Conservation (phyloP, 2,888 invertebrate species). For the Serrognathus titanus region DNA sequence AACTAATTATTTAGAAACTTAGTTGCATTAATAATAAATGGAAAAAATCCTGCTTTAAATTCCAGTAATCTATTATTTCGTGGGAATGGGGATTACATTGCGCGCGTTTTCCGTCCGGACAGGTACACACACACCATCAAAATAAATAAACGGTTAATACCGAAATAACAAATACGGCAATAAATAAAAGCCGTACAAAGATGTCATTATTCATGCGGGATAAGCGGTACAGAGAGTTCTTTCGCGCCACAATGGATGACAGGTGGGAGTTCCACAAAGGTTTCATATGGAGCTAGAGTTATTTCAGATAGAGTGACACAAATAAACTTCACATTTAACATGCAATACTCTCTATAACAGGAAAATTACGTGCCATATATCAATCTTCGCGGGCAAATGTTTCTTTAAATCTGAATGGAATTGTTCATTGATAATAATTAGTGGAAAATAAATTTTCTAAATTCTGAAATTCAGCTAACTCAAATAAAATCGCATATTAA, state of each 20-base stretch:
- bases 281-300: constrained; percentile 11
- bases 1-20: no score
- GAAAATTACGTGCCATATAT: constrained; percentile 12
- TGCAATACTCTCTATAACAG: constrained; percentile 12
- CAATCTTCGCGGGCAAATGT: background rate
- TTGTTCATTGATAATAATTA: no score
- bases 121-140: background rate
- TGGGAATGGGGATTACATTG: no score
- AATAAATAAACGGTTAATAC: background rate
- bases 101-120: no score
- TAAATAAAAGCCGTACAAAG: constrained; percentile 1
- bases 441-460: no score
- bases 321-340: constrained; percentile 17
- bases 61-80: no score
- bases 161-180: constrained; percentile 2
- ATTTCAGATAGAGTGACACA: constrained; percentile 18
- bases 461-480: no score
- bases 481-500: no score
- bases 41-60: no score
- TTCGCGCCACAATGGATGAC: constrained; percentile 16
- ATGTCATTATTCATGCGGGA: constrained; percentile 1
- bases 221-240: background rate
- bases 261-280: constrained; percentile 17
- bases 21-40: no score
- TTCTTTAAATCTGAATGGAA: background rate